A percentile compares a stretch with the other conserved stretches of the same genome.
These are phyloP conservation scores for Eupsittula cactorum DNA, from an alignment of 2,113 vertebrate species.

Conservation along the genomic window DNA sequence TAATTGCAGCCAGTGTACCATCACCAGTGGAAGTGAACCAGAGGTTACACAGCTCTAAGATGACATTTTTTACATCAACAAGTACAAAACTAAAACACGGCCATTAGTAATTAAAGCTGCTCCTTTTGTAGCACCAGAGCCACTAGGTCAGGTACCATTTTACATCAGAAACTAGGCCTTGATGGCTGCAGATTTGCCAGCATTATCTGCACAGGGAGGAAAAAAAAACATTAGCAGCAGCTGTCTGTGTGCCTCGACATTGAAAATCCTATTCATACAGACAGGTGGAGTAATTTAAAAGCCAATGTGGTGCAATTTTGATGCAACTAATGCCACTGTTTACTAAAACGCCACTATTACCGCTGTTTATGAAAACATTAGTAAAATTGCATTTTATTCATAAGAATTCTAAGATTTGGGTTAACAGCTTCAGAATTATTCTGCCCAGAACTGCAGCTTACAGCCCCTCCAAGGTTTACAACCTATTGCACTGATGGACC, in stretches of 20 bases:
- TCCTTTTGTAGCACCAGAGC: slow-evolving; percentile 60
- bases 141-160: slow-evolving; percentile 73
- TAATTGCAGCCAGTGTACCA: slow-evolving; percentile 37
- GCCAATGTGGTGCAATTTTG: slow-evolving; percentile 78
- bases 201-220: slow-evolving; percentile 66
- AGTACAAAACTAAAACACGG: slow-evolving; percentile 66
- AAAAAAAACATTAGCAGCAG: slow-evolving; percentile 73
- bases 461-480: slow-evolving; percentile 43
- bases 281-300: slow-evolving; percentile 83
- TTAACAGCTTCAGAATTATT: slow-evolving; percentile 67
- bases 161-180: slow-evolving; percentile 71
- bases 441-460: slow-evolving; percentile 32
- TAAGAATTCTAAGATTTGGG: slow-evolving; percentile 68
- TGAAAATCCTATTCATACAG: slow-evolving; percentile 76
- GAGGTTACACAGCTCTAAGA: slow-evolving; percentile 54
- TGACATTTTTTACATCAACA: slow-evolving; percentile 74
- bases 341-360: slow-evolving; percentile 72
- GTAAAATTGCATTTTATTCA: slow-evolving; percentile 78
- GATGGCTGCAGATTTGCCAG: slow-evolving; percentile 73
- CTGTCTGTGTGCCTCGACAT: slow-evolving; percentile 74
- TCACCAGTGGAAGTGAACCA: slow-evolving; percentile 51
- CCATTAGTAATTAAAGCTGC: slow-evolving; percentile 75
- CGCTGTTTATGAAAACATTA: slow-evolving; percentile 79
- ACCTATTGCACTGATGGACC: slow-evolving; percentile 37
- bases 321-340: slow-evolving; percentile 80